Percentiles rank a stretch among this genome's conserved stretches.
Conservation (phyloP, 2,113 vertebrate species). For the Aegypius monachus region DNA sequence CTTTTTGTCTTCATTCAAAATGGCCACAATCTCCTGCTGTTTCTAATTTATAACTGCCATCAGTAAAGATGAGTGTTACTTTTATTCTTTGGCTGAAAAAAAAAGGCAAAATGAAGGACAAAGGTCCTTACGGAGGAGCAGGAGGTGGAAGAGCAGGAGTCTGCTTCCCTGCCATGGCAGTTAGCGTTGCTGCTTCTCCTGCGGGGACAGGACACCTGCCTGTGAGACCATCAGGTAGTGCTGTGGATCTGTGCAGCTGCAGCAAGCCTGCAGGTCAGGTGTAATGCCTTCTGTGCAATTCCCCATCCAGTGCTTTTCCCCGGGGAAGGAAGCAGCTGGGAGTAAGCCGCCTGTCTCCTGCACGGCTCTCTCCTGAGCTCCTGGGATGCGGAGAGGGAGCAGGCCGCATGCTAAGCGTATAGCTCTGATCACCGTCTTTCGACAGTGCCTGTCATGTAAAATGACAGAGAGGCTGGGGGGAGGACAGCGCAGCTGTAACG, state of each 20-base stretch:
- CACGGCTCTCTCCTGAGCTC: background rate
- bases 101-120: background rate
- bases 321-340: background rate
- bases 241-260: background rate
- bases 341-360: background rate
- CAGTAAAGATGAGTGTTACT: background rate
- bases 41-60: background rate
- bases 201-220: background rate
- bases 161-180: background rate
- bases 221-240: background rate
- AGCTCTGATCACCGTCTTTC: background rate
- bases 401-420: background rate
- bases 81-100: background rate
- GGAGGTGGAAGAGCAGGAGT: background rate
- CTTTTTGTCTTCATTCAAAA: conserved; percentile 1
- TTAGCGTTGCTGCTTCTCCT: background rate
- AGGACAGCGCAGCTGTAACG: background rate
- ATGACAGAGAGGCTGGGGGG: background rate
- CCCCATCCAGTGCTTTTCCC: background rate
- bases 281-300: background rate
- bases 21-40: background rate
- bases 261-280: background rate
- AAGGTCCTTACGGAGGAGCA: background rate
- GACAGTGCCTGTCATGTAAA: background rate
- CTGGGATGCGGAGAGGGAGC: background rate